Base-by-base conservation (phyloP, 1,140 invertebrate genomes). In the Musca domestica region DNA sequence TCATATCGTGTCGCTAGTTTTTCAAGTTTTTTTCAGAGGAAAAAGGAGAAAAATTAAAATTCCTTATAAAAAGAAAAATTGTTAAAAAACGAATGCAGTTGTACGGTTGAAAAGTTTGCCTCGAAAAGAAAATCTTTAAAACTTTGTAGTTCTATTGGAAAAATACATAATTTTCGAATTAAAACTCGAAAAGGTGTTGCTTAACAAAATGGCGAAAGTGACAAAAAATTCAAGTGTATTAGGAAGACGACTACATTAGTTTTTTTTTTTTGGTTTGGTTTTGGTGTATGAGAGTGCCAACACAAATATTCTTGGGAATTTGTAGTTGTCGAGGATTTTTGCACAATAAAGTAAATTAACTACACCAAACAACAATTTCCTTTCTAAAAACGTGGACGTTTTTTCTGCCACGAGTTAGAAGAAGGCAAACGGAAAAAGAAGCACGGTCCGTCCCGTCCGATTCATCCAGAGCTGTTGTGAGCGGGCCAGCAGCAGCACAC, bases 131-230 rank as follows among this genome's bases (percentile, higher is more conserved):
- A 6, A 22, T 51, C 20, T 51, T 19, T 9, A 51, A 51, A 46
- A 46, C 41, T 46, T 19, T 9, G 7, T n/a, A 58, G 30, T 41
- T 7, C 10, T 41, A 9, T 4, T 27, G 3, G 19, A 34, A 61
- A 34, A 61, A 61, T 61, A 61, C 27, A n/a, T 41, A 17, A 17
- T 61, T 34, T 19, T 61, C 10, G 34, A 61, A 34, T 20, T 34
- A 61, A 34, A 61, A 61, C 56, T 58, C 9, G 17, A 61, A 61
- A 61, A 61, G 56, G 56, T 61, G 56, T 61, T 61, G 56, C 56
- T 61, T 61, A 61, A 61, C 56, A 61, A 61, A 61, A 61, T 61
- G 56, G 56, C 56, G 56, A 61, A 61, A 61, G 56, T 61, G 56
- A 61, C 30, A 17, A 34, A 34, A 61, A 61, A 34, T 34, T 61